Conservation (phyloP, 53 echinoderm and acorn worm species). For the Paracentrotus lividus region DNA sequence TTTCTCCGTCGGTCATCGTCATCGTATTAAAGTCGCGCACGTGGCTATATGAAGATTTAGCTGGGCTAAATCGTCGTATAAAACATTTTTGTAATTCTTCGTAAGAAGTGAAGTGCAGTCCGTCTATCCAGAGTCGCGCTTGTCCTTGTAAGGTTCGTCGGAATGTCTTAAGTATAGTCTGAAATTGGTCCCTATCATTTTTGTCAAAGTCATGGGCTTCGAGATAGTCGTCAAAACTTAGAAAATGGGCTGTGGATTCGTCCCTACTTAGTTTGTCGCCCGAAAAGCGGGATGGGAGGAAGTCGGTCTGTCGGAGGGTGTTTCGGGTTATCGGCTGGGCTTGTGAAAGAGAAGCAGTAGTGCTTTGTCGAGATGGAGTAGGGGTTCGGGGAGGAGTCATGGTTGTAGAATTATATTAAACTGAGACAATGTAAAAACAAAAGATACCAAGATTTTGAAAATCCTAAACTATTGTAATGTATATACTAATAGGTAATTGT, state of each 20-base stretch:
- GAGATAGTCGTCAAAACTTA: constrained; percentile 60
- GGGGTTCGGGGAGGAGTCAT: too few species aligned
- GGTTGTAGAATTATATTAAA: too few species aligned
- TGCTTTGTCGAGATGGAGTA: too few species aligned
- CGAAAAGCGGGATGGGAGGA: constrained; percentile 57
- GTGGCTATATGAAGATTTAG: constrained; percentile 31
- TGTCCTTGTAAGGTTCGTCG: constrained; percentile 51
- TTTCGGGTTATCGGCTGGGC: too few species aligned
- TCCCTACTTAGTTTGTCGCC: constrained; percentile 49
- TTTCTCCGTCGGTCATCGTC: constrained; percentile 52
- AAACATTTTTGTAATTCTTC: constrained; percentile 43
- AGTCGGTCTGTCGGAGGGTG: constrained; percentile 60
- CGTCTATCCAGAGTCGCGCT: constrained; percentile 68
- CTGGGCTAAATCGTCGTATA: constrained; percentile 61
- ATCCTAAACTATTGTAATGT: too few species aligned
- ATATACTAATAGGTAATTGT: too few species aligned
- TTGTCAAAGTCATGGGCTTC: constrained; percentile 54
- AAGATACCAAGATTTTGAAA: too few species aligned
- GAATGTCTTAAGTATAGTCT: not conserved
- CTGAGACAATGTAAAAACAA: too few species aligned
- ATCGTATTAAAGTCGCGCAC: constrained; percentile 53
- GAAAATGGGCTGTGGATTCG: constrained; percentile 32
- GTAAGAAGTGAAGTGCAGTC: not conserved
- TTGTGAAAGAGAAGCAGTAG: too few species aligned
- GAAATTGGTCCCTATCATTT: not conserved